Evolutionary conservation across 2,888 invertebrate genomes (phyloP), one percentile per base, ranked within the genome.

Genomic region (Elegia similella): DNA sequence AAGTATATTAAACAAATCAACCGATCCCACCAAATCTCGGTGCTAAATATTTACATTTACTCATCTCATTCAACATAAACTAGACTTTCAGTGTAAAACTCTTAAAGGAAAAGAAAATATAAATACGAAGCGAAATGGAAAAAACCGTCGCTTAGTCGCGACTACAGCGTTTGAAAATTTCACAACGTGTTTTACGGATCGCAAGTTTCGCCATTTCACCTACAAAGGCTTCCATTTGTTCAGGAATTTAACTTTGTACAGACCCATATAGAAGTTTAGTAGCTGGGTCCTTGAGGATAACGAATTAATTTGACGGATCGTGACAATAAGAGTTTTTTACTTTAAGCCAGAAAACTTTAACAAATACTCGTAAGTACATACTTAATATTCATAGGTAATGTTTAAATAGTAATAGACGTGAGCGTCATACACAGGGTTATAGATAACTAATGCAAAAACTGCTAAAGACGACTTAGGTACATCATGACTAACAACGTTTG

Each of bases 191-290:
- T 46, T 55, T 55, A 46, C 46, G 12, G 32, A 38, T 10, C 46
- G 15, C 32, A 44, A 54, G 15, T 54, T 54, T 32, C 7, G 13
- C 52, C 12, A 43, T 54, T 54, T 43, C 43, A 53, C 32, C 15
- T 30, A 48, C 48, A 42, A 53, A 42, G 52, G 52, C 42, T 53
- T 17, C 52, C 42, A 53, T 42, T 53, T 42, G 15, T 53, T 42
- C 42, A 7, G 52, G 23, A 53, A 53, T 53, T 42, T 10, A 17
- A 29, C 42, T 42, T 46, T 17, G 7, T n/a, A 38, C 12, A 8
- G n/a, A n/a, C 38, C 38, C 38, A 38, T n/a, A 38, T 38, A 6
- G 38, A n/a, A 38, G 12, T 38, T 38, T 38, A 5, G 38, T 38
- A 38, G 38, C 38, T 38, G 12, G 38, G 2, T 3, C 5, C 23